phyloP scores from a whole-genome alignment of 1,140 invertebrate species.

The Homalodisca vitripennis region DNA sequence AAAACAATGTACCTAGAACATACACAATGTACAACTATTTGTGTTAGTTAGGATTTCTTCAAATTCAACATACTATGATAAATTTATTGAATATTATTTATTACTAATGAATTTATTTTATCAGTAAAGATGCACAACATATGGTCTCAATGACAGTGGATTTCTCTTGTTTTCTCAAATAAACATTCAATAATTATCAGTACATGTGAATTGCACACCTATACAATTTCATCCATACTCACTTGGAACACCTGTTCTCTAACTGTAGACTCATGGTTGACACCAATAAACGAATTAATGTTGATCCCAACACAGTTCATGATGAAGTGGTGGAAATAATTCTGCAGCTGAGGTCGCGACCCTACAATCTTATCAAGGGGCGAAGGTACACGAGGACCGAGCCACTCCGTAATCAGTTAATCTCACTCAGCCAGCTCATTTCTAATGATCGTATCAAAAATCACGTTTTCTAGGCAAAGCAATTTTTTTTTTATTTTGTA shows the following conservation, averaged over 20 bases:
- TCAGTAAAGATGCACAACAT: too few relatives aligned
- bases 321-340: constrained; percentile 5
- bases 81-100: not conserved
- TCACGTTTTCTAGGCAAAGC: not conserved
- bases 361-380: constrained; percentile 19
- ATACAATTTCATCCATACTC: too few relatives aligned
- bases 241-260: too few relatives aligned
- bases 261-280: too few relatives aligned
- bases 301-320: constrained; percentile 13
- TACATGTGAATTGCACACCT: too few relatives aligned
- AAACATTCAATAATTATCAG: too few relatives aligned
- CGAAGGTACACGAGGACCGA: not conserved
- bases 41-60: not conserved
- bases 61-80: not conserved
- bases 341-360: not conserved
- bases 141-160: too few relatives aligned
- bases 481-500: not conserved
- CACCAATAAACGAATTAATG: not conserved
- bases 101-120: too few relatives aligned
- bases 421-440: not conserved
- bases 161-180: too few relatives aligned
- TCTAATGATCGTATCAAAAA: not conserved
- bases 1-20: too few relatives aligned
- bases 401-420: too few relatives aligned
- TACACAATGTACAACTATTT: not conserved